phyloP scores from a whole-genome alignment of 2,797 vertebrate genomes.

The Neoniphon sammara region DNA sequence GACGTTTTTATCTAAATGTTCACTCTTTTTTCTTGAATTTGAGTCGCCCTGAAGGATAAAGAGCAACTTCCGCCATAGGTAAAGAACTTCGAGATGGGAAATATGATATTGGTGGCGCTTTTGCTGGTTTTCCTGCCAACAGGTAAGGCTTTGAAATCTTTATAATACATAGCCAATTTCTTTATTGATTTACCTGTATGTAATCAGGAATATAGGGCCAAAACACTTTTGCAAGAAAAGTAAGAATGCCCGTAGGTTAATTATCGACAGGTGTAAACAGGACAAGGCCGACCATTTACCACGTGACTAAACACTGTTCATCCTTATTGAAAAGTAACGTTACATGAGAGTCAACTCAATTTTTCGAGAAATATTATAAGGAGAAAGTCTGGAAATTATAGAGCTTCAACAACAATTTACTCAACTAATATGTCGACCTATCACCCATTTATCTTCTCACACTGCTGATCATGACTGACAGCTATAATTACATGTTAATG shows the following conservation, averaged over 20 bases:
- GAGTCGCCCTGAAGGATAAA: conserved; percentile 8
- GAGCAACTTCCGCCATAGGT: conserved; percentile 47
- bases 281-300: conserved; percentile 59
- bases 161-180: accelerated
- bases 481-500: conserved; percentile 18
- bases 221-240: conserved; percentile 19
- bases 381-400: too few relatives aligned
- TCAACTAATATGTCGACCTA: conserved; percentile 8
- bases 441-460: too few relatives aligned
- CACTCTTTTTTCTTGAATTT: conserved; percentile 30
- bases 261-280: conserved; percentile 76
- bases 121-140: conserved; percentile 71
- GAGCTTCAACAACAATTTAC: neutral
- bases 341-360: too few relatives aligned
- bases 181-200: accelerated
- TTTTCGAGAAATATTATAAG: too few relatives aligned
- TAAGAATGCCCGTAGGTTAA: conserved; percentile 65
- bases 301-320: conserved; percentile 64
- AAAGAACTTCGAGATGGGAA: conserved; percentile 62
- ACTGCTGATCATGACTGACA: conserved; percentile 18
- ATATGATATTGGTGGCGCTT: conserved; percentile 64
- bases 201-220: neutral
- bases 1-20: neutral
- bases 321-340: neutral
- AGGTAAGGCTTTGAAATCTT: conserved; percentile 65